A percentile compares a stretch with the other conserved stretches of the same genome.
phyloP scores from a whole-genome alignment of 2,113 vertebrate genomes.

The Guaruba guarouba region DNA sequence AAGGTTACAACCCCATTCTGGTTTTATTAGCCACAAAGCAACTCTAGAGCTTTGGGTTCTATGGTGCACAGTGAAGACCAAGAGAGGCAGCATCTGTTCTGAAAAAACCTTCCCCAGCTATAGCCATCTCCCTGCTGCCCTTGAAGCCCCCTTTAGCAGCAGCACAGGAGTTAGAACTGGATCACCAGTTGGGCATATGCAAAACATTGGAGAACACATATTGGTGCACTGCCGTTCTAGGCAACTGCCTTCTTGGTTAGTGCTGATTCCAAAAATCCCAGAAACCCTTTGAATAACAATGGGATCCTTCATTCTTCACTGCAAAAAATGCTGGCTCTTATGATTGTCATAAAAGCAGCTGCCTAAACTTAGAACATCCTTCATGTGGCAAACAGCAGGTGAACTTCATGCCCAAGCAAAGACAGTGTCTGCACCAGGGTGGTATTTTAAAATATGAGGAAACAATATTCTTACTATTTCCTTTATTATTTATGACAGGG shows the following conservation, averaged over 20 bases:
- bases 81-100: not conserved
- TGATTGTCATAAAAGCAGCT: not conserved
- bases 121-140: not conserved
- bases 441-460: not conserved
- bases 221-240: not conserved
- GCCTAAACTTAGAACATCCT: not conserved
- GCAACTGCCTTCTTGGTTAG: not conserved
- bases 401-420: not conserved
- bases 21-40: not conserved
- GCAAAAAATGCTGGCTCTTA: not conserved
- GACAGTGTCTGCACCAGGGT: accelerated
- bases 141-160: not conserved
- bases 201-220: accelerated
- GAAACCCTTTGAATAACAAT: not conserved
- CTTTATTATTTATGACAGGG: constrained; percentile 9
- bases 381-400: not conserved
- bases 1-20: not conserved
- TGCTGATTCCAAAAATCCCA: not conserved
- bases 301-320: not conserved
- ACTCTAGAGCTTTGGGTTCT: not conserved
- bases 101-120: not conserved
- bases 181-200: not conserved
- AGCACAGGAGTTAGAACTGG: not conserved
- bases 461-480: not conserved
- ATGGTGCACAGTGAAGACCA: not conserved